Evolutionary conservation across 2,888 invertebrate genomes (phyloP).

Genomic region (Proisotoma minuta): DNA sequence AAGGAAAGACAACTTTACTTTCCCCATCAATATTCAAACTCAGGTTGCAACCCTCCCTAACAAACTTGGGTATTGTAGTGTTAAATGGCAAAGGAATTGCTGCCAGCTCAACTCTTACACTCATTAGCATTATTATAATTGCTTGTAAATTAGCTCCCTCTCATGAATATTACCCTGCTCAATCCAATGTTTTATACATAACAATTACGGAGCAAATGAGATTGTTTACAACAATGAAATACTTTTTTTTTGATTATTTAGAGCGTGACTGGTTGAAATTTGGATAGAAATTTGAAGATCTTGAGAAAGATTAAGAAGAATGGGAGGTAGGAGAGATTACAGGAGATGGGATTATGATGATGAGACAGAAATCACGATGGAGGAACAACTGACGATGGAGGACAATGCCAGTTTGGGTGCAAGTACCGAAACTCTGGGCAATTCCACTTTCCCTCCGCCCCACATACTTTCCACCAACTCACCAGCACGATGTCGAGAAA

Average conservation of each 20-base stretch:
- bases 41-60: too few relatives aligned
- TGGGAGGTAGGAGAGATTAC: constrained; percentile 45
- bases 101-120: too few relatives aligned
- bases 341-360: constrained; percentile 45
- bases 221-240: too few relatives aligned
- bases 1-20: not conserved
- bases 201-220: too few relatives aligned
- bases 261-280: not conserved
- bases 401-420: constrained; percentile 34
- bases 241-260: too few relatives aligned
- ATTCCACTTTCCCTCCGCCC: constrained; percentile 41
- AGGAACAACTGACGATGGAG: constrained; percentile 45
- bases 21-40: not conserved
- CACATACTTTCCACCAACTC: constrained; percentile 34
- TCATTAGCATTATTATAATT: too few relatives aligned
- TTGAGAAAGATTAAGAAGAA: constrained; percentile 18
- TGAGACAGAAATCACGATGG: constrained; percentile 46
- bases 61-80: too few relatives aligned
- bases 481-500: constrained; percentile 30
- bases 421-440: constrained; percentile 26
- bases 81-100: too few relatives aligned
- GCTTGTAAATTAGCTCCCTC: too few relatives aligned
- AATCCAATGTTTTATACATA: too few relatives aligned
- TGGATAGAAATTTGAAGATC: not conserved
- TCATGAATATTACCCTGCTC: too few relatives aligned